A percentile compares a stretch with the other conserved stretches of the same genome.
These are phyloP conservation scores for Camponotus fellah DNA, from an alignment of 2,888 invertebrate genomes.

Conservation along the genomic window DNA sequence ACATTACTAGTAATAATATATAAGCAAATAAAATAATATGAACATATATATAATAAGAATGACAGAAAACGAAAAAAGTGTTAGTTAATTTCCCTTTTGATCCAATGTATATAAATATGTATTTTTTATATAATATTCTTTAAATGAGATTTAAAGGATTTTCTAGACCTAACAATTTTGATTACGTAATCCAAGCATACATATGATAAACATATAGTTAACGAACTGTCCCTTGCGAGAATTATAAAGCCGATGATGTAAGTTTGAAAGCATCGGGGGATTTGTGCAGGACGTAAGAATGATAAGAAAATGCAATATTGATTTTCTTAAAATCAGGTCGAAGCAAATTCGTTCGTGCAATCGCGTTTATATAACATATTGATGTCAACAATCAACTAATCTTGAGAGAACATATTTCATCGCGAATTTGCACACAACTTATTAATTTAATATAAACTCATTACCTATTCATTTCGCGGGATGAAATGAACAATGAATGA, in stretches of 20 bases:
- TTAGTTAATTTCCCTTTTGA: neutral
- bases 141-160: neutral
- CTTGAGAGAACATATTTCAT: neutral
- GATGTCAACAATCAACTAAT: neutral
- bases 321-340: conserved; percentile 55
- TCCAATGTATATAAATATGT: neutral
- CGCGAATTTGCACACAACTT: neutral
- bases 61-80: neutral
- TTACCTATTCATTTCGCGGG: neutral
- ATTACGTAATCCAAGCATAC: neutral
- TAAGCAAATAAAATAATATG: neutral
- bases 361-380: conserved; percentile 40
- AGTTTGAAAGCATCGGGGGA: conserved; percentile 22
- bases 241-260: conserved; percentile 5
- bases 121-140: neutral
- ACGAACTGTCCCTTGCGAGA: neutral
- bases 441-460: neutral
- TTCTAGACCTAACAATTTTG: neutral
- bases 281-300: neutral
- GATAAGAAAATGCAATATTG: conserved; percentile 41
- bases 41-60: neutral
- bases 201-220: neutral
- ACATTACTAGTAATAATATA: neutral
- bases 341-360: conserved; percentile 16
- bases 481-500: neutral